Percentiles rank a stretch among this genome's conserved stretches.
phyloP scores from a whole-genome alignment of 2,888 invertebrate genomes.

The Sabatieria punctata region DNA sequence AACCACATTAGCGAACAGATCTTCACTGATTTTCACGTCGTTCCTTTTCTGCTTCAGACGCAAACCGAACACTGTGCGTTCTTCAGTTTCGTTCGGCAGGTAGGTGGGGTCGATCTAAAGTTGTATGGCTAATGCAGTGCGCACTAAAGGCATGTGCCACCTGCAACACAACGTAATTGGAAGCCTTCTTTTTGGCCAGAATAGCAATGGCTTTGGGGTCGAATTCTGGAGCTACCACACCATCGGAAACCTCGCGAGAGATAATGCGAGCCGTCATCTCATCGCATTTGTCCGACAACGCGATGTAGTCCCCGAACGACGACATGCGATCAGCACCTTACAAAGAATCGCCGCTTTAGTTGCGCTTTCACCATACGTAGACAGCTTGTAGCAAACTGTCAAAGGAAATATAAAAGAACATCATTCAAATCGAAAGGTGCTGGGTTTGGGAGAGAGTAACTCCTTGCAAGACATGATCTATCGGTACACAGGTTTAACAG shows the following conservation, averaged over 20 bases:
- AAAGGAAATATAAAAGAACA: no score
- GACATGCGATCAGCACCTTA: constrained; percentile 95
- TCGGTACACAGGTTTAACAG: no score
- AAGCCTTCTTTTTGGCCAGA: constrained; percentile 82
- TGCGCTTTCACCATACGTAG: constrained; percentile 5
- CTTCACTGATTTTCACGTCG: constrained; percentile 58
- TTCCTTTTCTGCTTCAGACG: constrained; percentile 73
- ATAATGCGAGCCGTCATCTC: constrained; percentile 74
- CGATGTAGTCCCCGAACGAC: constrained; percentile 93
- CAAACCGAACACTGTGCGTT: constrained; percentile 63
- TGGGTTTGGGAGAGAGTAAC: no score
- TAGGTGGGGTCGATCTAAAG: constrained; percentile 67
- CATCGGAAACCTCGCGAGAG: constrained; percentile 75
- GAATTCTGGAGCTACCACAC: constrained; percentile 90
- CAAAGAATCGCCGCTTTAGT: no score
- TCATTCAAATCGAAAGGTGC: no score
- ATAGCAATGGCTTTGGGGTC: constrained; percentile 60
- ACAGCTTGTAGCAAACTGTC: no score
- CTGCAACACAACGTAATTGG: constrained; percentile 71
- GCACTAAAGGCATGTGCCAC: constrained; percentile 23
- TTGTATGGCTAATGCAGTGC: background rate
- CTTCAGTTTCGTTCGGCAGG: constrained; percentile 60
- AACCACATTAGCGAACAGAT: constrained; percentile 63
- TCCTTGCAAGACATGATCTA: no score
- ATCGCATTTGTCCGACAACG: constrained; percentile 79